phyloP scores from a whole-genome alignment of 2,888 invertebrate species.

The Lepidochrysops patricia region DNA sequence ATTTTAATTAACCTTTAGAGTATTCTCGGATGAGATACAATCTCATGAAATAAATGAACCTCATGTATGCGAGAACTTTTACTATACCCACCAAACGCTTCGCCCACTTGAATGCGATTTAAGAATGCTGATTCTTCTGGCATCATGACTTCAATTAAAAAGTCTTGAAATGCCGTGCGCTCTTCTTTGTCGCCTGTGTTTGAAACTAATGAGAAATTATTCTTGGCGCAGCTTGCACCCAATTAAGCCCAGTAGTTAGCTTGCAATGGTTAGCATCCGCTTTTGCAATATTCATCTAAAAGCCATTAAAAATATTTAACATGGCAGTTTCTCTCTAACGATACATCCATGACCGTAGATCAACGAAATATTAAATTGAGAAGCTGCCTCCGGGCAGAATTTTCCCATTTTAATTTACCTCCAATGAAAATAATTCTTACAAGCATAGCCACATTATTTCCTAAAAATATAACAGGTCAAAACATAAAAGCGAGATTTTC shows the following conservation, averaged over 20 bases:
- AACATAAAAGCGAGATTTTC: not conserved
- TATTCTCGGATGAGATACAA: not conserved
- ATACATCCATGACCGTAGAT: conserved; percentile 51
- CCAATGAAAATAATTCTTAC: no score
- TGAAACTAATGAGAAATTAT: conserved; percentile 59
- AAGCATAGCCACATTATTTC: not conserved
- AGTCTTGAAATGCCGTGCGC: conserved; percentile 45
- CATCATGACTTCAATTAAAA: conserved; percentile 34
- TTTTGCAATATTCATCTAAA: conserved; percentile 41
- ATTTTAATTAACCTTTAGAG: not conserved
- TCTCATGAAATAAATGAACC: not conserved
- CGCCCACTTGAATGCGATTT: not conserved
- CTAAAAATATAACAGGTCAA: not conserved
- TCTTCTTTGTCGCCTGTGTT: conserved; percentile 37
- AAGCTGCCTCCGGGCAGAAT: conserved; percentile 39
- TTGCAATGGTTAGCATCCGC: conserved; percentile 39
- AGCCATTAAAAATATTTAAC: conserved; percentile 14
- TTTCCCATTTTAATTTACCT: no score
- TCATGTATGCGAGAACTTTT: conserved; percentile 6
- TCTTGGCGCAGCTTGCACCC: conserved; percentile 35
- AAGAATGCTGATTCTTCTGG: conserved; percentile 10
- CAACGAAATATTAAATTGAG: conserved; percentile 52
- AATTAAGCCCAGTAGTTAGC: conserved; percentile 47
- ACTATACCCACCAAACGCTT: conserved; percentile 1
- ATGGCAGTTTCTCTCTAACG: conserved; percentile 48